phyloP scores from a whole-genome alignment of 2,888 invertebrate genomes.

The Parnassius smintheus region DNA sequence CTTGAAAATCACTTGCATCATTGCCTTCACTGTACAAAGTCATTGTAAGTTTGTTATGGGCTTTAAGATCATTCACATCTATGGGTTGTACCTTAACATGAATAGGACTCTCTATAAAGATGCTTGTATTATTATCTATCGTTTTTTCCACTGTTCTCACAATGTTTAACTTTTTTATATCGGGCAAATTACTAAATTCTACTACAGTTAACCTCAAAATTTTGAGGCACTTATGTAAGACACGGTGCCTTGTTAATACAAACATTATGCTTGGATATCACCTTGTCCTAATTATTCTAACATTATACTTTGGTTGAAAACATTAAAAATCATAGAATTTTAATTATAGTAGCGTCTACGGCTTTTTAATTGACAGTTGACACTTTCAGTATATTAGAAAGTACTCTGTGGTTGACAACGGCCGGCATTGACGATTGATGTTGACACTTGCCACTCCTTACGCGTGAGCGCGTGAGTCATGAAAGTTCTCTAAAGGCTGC shows the following conservation, averaged over 20 bases:
- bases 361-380: constrained; percentile 48
- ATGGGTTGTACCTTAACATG: constrained; percentile 75
- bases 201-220: constrained; percentile 77
- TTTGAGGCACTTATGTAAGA: constrained; percentile 72
- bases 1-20: constrained; percentile 68
- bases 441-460: too few species aligned
- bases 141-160: constrained; percentile 75
- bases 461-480: too few species aligned
- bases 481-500: too few species aligned
- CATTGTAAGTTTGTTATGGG: constrained; percentile 72
- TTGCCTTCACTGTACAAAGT: constrained; percentile 71
- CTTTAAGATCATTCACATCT: constrained; percentile 66
- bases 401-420: too few species aligned
- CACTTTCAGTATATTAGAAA: too few species aligned
- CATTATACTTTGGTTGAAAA: constrained; percentile 38
- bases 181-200: constrained; percentile 67
- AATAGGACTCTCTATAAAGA: constrained; percentile 76
- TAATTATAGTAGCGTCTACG: constrained; percentile 37
- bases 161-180: constrained; percentile 67
- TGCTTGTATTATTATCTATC: constrained; percentile 69
- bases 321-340: constrained; percentile 37
- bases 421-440: too few species aligned
- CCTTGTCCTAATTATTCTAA: constrained; percentile 35
- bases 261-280: constrained; percentile 53
- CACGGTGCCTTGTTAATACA: constrained; percentile 56